A percentile compares a stretch with the other conserved stretches of the same genome.
phyloP scores from a whole-genome alignment of 2,113 vertebrate genomes.

The Hippocampus abdominalis region DNA sequence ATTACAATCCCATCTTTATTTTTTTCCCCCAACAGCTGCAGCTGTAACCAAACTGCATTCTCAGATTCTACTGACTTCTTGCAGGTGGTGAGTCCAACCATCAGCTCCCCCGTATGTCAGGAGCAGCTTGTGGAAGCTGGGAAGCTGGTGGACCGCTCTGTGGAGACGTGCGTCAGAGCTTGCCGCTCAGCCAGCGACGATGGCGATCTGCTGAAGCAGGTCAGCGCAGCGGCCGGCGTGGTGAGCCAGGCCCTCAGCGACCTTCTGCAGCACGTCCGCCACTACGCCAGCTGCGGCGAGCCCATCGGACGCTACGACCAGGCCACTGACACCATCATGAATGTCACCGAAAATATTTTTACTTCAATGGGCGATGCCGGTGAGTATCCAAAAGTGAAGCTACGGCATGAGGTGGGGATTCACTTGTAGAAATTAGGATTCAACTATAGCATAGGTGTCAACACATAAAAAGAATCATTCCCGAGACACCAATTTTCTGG shows the following conservation, averaged over 20 bases:
- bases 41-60: too few relatives aligned
- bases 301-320: conserved; percentile 98
- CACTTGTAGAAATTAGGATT: neutral
- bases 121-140: conserved; percentile 96
- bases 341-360: conserved; percentile 98
- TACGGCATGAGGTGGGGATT: neutral
- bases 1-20: neutral
- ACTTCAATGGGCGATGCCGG: conserved; percentile 99
- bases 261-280: conserved; percentile 93
- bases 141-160: conserved; percentile 92
- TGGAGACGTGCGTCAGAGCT: conserved; percentile 90
- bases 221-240: conserved; percentile 82
- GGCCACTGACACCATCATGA: conserved; percentile 98
- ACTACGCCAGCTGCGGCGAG: conserved; percentile 92
- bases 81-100: conserved; percentile 96
- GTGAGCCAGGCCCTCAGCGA: conserved; percentile 93
- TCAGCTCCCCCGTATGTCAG: conserved; percentile 96
- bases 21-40: too few relatives aligned
- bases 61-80: neutral
- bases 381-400: conserved; percentile 61
- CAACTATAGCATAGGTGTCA: neutral
- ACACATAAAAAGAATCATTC: neutral
- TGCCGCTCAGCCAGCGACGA: conserved; percentile 90
- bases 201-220: conserved; percentile 88
- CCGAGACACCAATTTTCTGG: conserved; percentile 18